Percentiles rank a stretch among this genome's conserved stretches.
phyloP scores from a whole-genome alignment of 2,797 vertebrate species.

The Melanogrammus aeglefinus region DNA sequence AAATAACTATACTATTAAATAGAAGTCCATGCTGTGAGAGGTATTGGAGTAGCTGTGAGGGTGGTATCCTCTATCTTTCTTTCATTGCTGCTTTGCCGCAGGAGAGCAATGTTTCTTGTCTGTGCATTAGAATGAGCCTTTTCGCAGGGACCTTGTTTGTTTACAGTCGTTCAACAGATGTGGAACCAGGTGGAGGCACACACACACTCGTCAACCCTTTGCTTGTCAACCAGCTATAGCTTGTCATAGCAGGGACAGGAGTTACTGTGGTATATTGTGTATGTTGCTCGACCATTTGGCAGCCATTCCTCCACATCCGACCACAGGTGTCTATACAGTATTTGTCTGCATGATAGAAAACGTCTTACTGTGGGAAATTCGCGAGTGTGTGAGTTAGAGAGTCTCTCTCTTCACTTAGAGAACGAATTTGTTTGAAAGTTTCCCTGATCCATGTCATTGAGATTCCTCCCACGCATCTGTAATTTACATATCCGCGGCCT shows the following conservation, averaged over 20 bases:
- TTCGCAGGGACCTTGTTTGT: constrained; percentile 55
- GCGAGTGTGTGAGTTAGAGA: too few relatives aligned
- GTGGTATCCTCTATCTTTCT: background rate
- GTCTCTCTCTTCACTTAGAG: too few relatives aligned
- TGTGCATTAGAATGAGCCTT: background rate
- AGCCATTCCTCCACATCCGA: too few relatives aligned
- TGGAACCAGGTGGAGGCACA: constrained; percentile 51
- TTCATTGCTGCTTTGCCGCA: background rate
- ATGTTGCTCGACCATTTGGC: constrained; percentile 10
- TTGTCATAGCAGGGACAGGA: constrained; percentile 32
- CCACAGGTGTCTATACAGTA: background rate
- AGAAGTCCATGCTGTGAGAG: constrained; percentile 23
- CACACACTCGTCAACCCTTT: constrained; percentile 55
- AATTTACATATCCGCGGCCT: background rate
- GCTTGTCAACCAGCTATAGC: constrained; percentile 48
- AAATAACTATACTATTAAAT: constrained; percentile 14
- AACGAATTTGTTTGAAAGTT: too few relatives aligned
- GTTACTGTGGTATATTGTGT: background rate
- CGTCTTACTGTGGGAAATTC: background rate
- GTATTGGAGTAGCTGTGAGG: background rate
- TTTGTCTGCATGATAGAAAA: background rate
- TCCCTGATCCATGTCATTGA: background rate
- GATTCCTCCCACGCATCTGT: background rate
- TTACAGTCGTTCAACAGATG: constrained; percentile 66
- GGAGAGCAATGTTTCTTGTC: background rate